Conservation (phyloP, 1,140 invertebrate species). For the Heliconius hewitsoni region DNA sequence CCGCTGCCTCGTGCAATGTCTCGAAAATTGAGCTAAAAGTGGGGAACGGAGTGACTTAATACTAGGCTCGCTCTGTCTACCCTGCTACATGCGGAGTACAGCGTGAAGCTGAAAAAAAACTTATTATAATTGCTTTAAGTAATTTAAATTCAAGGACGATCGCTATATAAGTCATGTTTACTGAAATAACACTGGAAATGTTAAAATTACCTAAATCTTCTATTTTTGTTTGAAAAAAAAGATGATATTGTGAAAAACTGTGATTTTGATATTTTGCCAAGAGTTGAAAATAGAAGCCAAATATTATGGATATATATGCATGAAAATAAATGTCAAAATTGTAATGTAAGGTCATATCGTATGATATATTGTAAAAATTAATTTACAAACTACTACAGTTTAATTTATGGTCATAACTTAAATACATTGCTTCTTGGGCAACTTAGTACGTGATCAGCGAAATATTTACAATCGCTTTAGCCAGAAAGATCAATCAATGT, state of each 20-base stretch:
- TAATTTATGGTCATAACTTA: not conserved
- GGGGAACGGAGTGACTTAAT: no score
- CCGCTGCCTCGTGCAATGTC: no score
- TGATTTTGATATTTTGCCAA: conserved; percentile 44
- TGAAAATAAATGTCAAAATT: not conserved
- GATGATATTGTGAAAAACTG: not conserved
- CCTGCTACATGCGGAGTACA: no score
- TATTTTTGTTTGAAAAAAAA: conserved; percentile 15
- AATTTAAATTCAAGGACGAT: no score
- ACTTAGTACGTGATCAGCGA: not conserved
- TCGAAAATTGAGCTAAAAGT: no score
- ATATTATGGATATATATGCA: conserved; percentile 37
- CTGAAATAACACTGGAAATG: no score
- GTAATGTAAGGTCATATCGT: not conserved
- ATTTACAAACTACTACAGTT: not conserved
- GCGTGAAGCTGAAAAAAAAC: no score
- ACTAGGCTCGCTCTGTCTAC: no score
- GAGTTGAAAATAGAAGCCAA: conserved; percentile 37
- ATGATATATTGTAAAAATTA: not conserved
- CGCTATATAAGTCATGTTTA: no score
- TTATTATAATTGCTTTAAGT: no score
- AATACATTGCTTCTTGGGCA: not conserved
- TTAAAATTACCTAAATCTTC: not conserved
- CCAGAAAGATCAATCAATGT: conserved; percentile 8
- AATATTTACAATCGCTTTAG: conserved; percentile 7